Base-by-base conservation (phyloP, 2,888 invertebrate genomes). In the Camponotus fellah region DNA sequence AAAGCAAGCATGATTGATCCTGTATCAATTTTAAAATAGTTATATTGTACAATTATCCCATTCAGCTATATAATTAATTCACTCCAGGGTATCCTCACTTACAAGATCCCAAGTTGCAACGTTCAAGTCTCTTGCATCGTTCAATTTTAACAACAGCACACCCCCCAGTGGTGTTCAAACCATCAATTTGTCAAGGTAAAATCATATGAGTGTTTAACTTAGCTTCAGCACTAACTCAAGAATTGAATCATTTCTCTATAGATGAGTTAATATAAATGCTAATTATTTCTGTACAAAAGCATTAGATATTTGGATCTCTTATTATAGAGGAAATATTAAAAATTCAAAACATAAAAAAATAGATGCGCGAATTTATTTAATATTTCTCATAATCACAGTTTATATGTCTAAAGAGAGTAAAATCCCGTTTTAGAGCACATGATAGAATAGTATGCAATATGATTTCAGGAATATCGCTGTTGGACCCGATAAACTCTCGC, bases 51-150 rank as follows among this genome's bases (percentile, higher is more conserved):
- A 85, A 91, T 90, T 89, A 89, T 89, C 87, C 89, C 88, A 90
- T 93, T 90, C 94, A 95, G 95, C 93, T 93, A 94, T 93, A 95
- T 95, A 92, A 95, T 94, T 95, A 92, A 95, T 94, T 95, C 95
- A 95, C 93, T 95, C 95, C 93, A 95, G 96, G 94, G 96, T 96
- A 91, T 95, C 96, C 92, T 96, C 96, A 92, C 95, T 96, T 93
- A 96, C 96, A 88, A 95, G 95, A 93, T 95, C 95, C 90, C 96
- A 96, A 95, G 96, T 96, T 90, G 95, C 95, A 89, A 95, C 95
- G 86, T 94, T 96, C 93, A 96, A 95, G 95, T 95, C 95, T 90
- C 95, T 96, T 92, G 95, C 95, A 90, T 95, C 94, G 92, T 95
- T 96, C 95, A 95, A 95, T 95, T 96, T 96, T 95, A 94, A 95